phyloP scores from a whole-genome alignment of 1,140 invertebrate species.

The Hyposmocoma kahamanoa region DNA sequence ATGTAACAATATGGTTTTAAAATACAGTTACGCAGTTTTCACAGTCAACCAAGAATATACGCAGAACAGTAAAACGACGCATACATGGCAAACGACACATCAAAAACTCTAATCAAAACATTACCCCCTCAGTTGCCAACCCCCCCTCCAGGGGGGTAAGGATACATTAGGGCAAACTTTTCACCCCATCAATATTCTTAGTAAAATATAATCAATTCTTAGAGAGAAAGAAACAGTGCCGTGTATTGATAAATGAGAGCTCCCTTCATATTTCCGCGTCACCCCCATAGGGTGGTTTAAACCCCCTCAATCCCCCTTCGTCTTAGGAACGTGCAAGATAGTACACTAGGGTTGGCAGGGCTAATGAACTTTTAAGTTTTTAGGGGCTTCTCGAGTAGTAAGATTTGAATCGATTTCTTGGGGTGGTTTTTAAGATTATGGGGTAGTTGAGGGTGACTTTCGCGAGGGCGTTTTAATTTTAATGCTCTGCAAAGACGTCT shows the following conservation, averaged over 20 bases:
- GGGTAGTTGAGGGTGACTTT: neutral
- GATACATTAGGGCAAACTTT: constrained; percentile 32
- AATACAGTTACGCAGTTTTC: too few relatives aligned
- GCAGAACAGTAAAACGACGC: too few relatives aligned
- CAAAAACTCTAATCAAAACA: constrained; percentile 58
- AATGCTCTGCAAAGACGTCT: neutral
- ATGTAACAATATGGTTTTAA: too few relatives aligned
- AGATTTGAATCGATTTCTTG: neutral
- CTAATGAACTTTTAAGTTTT: constrained; percentile 68
- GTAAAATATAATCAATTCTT: constrained; percentile 68
- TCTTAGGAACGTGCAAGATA: constrained; percentile 69
- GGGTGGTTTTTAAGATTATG: constrained; percentile 18
- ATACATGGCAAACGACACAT: too few relatives aligned
- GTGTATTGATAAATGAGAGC: constrained; percentile 71
- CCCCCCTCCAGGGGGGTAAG: too few relatives aligned
- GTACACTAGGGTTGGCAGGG: constrained; percentile 55
- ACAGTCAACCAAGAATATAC: too few relatives aligned
- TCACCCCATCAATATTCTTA: constrained; percentile 55
- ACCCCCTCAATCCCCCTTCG: constrained; percentile 23
- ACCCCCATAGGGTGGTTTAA: constrained; percentile 29
- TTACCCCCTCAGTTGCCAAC: constrained; percentile 16
- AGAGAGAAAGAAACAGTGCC: constrained; percentile 63
- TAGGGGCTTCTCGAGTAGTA: constrained; percentile 33
- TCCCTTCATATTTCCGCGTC: constrained; percentile 68
- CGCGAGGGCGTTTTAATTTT: neutral